Conservation (phyloP, 1,140 invertebrate species). For the Drosophila pruinosa region DNA sequence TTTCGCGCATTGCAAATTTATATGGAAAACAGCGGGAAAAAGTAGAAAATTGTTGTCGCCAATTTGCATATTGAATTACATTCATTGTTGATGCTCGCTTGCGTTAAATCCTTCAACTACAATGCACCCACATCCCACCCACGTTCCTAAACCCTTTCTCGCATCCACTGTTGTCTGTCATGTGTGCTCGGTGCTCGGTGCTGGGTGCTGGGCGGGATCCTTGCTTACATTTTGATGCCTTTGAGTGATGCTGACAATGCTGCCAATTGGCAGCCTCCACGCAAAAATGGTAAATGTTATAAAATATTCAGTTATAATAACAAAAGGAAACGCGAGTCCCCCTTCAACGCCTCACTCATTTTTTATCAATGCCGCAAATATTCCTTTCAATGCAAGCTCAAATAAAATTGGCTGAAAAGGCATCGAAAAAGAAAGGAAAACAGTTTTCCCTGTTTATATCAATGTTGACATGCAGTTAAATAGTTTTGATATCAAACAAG, state of each 20-base stretch:
- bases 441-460: background rate
- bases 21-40: constrained; percentile 39
- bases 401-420: constrained; percentile 16
- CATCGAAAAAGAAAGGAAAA: background rate
- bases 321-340: constrained; percentile 13
- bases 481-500: too few species aligned
- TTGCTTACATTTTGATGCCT: constrained; percentile 49
- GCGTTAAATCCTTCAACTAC: constrained; percentile 39
- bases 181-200: too few species aligned
- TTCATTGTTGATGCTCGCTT: constrained; percentile 69
- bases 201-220: too few species aligned
- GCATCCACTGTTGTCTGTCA: constrained; percentile 21
- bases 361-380: constrained; percentile 10
- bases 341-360: background rate
- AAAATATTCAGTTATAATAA: constrained; percentile 69
- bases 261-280: constrained; percentile 64
- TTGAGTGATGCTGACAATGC: constrained; percentile 57
- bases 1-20: constrained; percentile 14
- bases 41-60: constrained; percentile 65
- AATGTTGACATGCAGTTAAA: background rate
- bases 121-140: background rate
- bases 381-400: constrained; percentile 17
- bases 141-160: background rate
- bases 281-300: constrained; percentile 50
- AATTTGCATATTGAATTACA: constrained; percentile 81